Evolutionary conservation across 2,888 invertebrate species (phyloP), one percentile per base, ranked within the genome.

Genomic region (Nineta flava): DNA sequence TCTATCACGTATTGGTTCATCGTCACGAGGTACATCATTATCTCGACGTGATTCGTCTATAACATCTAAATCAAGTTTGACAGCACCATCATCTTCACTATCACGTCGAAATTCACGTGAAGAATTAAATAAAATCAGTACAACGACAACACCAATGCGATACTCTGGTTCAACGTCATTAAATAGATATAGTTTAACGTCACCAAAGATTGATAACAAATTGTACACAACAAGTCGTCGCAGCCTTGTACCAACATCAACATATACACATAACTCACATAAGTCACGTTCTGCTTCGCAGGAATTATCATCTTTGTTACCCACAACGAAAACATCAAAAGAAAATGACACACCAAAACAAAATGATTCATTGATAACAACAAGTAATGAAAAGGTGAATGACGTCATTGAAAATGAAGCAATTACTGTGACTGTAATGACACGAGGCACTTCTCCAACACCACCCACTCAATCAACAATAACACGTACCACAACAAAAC

Each of bases 401-500:
- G 26, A 43, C 17, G 35, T 12, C 32, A 35, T 15, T 17, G 54
- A 26, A 26, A 26, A 58, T 13, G 65, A 66, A 53, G 64, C 66
- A 51, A 62, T 74, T 40, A 67, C 76, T 3, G 63, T 87, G 3
- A 72, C 73, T 4, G 76, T 87, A 47, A 72, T 84, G 3, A 84
- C 84, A 0, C 72, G 87, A 51, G 81, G 81, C 26, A 87, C 87
- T 0, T 88, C 87, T 15, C 87, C 87, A 1, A 83, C 82, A 0
- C 79, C 82, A 3, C 79, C 82, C 0, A 77, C 80, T 1, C 75
- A 79, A 1, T 71, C 76, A 1, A 77, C 80, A 1, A 75, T 79
- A 1, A 71, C 76, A 1, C 63, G 65, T 1, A 68, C 80, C 9
- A 70, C 83, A 54, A 76, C 75, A 19, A 74, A 82, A 56, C 72